phyloP scores from a whole-genome alignment of 2,797 vertebrate species.

The Halcyon leucocephala region DNA sequence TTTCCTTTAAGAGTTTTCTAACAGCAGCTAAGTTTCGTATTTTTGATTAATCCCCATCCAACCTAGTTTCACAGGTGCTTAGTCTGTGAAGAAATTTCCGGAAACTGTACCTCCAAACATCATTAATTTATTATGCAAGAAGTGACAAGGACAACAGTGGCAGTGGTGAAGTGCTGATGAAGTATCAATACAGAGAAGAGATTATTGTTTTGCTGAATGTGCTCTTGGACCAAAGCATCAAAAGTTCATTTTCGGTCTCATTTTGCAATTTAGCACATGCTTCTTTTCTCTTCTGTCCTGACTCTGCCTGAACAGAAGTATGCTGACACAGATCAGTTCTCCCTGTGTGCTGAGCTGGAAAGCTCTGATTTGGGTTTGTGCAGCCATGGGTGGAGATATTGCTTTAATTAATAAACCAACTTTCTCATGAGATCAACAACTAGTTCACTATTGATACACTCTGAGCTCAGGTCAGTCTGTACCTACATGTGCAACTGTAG shows the following conservation, averaged over 20 bases:
- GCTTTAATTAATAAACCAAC: not conserved
- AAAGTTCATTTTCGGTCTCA: not conserved
- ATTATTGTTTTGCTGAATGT: not conserved
- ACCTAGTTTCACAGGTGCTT: not conserved
- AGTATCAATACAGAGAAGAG: not conserved
- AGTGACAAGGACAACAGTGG: not conserved
- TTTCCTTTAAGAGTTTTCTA: not conserved
- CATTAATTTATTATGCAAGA: not conserved
- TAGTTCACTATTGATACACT: not conserved
- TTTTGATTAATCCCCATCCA: not conserved
- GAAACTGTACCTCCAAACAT: not conserved
- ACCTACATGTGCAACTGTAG: not conserved
- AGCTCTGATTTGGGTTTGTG: not conserved
- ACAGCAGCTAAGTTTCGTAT: not conserved
- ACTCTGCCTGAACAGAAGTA: not conserved
- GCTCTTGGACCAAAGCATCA: not conserved
- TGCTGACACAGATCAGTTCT: not conserved
- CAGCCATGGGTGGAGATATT: fast-evolving
- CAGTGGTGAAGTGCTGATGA: not conserved
- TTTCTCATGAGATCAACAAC: not conserved
- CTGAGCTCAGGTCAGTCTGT: not conserved
- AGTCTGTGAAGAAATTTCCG: not conserved
- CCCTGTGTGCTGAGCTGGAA: not conserved
- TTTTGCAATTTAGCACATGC: not conserved
- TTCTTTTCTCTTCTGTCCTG: not conserved